Base-by-base conservation (phyloP, 2,888 invertebrate species). In the Andrena flavipes region DNA sequence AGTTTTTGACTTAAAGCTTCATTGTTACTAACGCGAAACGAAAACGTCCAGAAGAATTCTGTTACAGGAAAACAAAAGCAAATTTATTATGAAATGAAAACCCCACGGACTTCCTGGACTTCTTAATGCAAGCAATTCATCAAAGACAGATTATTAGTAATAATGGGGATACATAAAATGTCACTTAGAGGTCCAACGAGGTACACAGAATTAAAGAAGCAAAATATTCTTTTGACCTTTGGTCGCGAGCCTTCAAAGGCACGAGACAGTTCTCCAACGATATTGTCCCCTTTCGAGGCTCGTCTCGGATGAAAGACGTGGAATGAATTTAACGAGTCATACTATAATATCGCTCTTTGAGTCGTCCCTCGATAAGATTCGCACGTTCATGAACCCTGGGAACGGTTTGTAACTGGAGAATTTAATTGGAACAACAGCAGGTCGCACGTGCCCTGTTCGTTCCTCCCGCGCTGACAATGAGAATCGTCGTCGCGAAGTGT, bases 371-470 rank as follows among this genome's bases (percentile, higher is more conserved):
- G 76, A 84, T 84, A 83, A 80, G 64, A 54, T 65, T 68, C 69
- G 59, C 73, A 51, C 75, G 76, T 64, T 69, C 75, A 23, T 63
- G 73, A 65, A 74, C 73, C 76, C 83, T 77, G 80, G 74, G 84
- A 83, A 84, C 74, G 76, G 62, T 76, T 74, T 80, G 84, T 80
- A 83, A 84, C 74, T 30, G 74, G 80, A 76, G 80, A 80, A 83
- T 84, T 80, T 71, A 84, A 84, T 84, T 84, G 77, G 80, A 74
- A 69, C 51, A 76, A 76, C 48, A 62, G 73, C 42, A 64, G 65
- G 67, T 75, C 63, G 73, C 76, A 75, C 84, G 77, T 83, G 82
- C 67, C 64, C 42, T 23, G 26, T 59, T 67, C 35, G 20, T 63
- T 79, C 56, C 69, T 51, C 73, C 13, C 42, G 26, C 13, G 23